Evolutionary conservation across 92 coral and sea anemone genomes (phyloP).

Genomic region (Palythoa grandiflora): DNA sequence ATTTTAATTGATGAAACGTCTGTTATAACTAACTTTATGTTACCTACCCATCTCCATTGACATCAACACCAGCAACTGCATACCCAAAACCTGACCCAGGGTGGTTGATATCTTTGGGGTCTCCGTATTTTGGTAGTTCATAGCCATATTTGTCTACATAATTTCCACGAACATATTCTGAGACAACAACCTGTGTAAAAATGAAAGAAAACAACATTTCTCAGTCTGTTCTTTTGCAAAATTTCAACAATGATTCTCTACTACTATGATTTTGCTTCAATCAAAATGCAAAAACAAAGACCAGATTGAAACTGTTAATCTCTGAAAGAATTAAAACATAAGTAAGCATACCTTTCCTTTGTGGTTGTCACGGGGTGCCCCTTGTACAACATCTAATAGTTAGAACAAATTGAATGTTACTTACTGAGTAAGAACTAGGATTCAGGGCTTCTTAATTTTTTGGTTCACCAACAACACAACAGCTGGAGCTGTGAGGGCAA

Average conservation of each 20-base stretch:
- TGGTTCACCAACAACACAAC: no score
- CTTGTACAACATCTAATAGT: constrained; percentile 39
- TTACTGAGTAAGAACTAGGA: no score
- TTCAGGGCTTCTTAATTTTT: not conserved
- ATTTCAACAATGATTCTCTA: no score
- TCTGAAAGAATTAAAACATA: not conserved
- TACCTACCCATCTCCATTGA: constrained; percentile 44
- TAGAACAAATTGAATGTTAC: not conserved
- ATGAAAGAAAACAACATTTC: not conserved
- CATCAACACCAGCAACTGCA: constrained; percentile 34
- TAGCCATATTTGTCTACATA: not conserved
- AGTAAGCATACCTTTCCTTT: constrained; percentile 14
- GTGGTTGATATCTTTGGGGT: constrained; percentile 24
- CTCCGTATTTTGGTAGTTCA: constrained; percentile 12
- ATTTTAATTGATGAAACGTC: not conserved
- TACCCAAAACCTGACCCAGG: constrained; percentile 43
- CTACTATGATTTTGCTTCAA: no score
- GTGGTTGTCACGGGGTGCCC: constrained; percentile 35
- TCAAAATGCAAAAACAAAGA: not conserved
- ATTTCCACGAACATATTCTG: not conserved
- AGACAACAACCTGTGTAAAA: constrained; percentile 23
- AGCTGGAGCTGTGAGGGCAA: no score
- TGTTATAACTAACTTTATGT: not conserved
- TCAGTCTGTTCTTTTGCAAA: not conserved
- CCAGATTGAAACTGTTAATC: not conserved